Conservation (phyloP, 2,113 vertebrate genomes). For the Callospermophilus lateralis region DNA sequence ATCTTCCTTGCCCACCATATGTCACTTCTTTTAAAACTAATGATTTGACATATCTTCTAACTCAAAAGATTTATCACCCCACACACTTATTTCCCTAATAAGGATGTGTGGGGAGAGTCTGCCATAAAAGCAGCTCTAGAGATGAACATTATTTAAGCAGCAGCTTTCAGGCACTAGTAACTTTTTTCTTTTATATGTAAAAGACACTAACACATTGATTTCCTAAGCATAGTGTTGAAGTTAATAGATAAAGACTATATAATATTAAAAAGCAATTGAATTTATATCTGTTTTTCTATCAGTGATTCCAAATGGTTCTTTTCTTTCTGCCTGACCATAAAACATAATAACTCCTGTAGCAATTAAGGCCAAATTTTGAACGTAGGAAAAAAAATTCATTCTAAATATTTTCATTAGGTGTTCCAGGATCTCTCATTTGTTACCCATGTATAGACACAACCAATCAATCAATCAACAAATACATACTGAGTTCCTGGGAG, state of each 20-base stretch:
- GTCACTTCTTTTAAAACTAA: constrained; percentile 58
- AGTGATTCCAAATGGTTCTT: not conserved
- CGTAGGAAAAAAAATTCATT: not conserved
- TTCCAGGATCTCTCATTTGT: not conserved
- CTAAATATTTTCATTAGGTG: not conserved
- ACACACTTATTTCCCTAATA: not conserved
- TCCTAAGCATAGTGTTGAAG: constrained; percentile 5
- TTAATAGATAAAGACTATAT: not conserved
- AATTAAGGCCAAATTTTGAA: not conserved
- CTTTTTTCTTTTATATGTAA: not conserved
- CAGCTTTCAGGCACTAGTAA: not conserved
- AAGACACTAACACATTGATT: not conserved
- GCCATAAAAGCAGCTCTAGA: not conserved
- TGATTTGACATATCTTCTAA: not conserved
- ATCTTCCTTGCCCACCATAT: not conserved
- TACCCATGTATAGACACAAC: not conserved
- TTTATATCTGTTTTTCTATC: constrained; percentile 38
- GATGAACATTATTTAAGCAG: constrained; percentile 11
- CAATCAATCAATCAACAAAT: not conserved
- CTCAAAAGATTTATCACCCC: constrained; percentile 24
- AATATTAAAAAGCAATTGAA: not conserved
- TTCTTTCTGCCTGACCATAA: not conserved
- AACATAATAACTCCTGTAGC: not conserved
- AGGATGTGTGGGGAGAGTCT: not conserved
- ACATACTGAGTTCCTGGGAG: not conserved